Percentiles rank a stretch among this genome's conserved stretches.
Conservation (phyloP, 2,888 invertebrate genomes). For the Poecilobothrus nobilitatus region DNA sequence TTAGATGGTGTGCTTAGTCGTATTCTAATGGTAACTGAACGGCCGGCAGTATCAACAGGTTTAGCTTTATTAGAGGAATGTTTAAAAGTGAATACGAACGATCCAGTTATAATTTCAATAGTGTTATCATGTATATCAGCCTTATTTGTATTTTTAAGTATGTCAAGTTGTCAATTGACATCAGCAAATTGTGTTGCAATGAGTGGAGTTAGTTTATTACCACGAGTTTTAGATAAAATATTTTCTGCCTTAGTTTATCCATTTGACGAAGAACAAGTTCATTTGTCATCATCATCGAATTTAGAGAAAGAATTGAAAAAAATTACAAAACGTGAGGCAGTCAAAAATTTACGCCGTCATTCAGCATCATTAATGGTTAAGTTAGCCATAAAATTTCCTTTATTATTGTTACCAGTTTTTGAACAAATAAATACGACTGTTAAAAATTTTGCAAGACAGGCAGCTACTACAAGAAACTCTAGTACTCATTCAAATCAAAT, state of each 20-base stretch:
- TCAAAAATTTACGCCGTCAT: conserved; percentile 79
- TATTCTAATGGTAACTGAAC: conserved; percentile 61
- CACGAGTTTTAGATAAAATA: conserved; percentile 78
- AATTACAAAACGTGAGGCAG: conserved; percentile 59
- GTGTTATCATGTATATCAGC: conserved; percentile 87
- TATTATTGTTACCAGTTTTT: conserved; percentile 76
- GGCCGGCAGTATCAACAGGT: conserved; percentile 67
- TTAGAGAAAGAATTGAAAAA: conserved; percentile 36
- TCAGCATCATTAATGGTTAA: conserved; percentile 86
- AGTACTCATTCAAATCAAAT: conserved; percentile 45
- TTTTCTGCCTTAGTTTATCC: conserved; percentile 74
- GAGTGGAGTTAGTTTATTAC: conserved; percentile 59
- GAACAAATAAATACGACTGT: conserved; percentile 73
- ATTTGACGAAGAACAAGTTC: conserved; percentile 47
- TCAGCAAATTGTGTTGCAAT: conserved; percentile 51
- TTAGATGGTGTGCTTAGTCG: conserved; percentile 77
- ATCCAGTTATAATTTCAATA: conserved; percentile 73
- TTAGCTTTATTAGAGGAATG: conserved; percentile 70
- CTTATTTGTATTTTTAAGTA: conserved; percentile 80
- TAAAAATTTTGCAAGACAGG: conserved; percentile 59
- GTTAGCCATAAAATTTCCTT: conserved; percentile 77
- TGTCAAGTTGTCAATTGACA: conserved; percentile 72
- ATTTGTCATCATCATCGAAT: conserved; percentile 36
- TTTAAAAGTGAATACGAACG: conserved; percentile 62
- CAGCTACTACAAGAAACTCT: conserved; percentile 33